Evolutionary conservation across 2,888 invertebrate genomes (phyloP).

Genomic region (Anticlea derivata): DNA sequence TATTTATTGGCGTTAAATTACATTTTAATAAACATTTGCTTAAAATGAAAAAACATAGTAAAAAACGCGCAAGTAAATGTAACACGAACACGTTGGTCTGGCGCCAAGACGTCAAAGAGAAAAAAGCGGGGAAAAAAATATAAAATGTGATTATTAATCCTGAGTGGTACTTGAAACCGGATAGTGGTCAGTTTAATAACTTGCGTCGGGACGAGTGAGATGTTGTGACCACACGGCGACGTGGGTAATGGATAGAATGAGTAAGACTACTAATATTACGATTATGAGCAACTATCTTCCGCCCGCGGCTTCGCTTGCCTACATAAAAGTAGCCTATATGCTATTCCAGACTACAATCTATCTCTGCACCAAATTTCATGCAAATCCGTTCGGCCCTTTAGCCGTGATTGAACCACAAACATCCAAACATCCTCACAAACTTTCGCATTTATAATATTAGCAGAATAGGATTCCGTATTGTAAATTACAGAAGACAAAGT

Average conservation of each 20-base stretch:
- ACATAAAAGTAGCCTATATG: too few relatives aligned
- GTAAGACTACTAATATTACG: neutral
- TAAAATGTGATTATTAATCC: constrained; percentile 72
- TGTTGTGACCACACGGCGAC: constrained; percentile 59
- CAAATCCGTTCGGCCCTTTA: too few relatives aligned
- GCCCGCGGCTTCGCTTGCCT: too few relatives aligned
- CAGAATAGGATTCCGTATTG: too few relatives aligned
- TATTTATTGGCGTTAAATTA: constrained; percentile 30
- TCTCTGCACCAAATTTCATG: too few relatives aligned
- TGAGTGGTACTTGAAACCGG: constrained; percentile 56
- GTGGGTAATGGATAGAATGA: constrained; percentile 3
- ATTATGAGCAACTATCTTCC: neutral
- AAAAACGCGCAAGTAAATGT: constrained; percentile 36
- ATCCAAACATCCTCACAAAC: too few relatives aligned
- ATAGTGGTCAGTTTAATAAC: constrained; percentile 55
- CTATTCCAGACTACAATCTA: too few relatives aligned
- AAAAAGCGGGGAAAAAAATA: constrained; percentile 52
- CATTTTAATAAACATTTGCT: constrained; percentile 48
- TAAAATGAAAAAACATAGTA: constrained; percentile 29
- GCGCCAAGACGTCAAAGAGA: constrained; percentile 62
- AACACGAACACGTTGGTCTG: constrained; percentile 41
- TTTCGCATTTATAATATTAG: too few relatives aligned
- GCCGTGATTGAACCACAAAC: too few relatives aligned
- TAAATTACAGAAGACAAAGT: too few relatives aligned
- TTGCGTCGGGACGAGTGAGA: constrained; percentile 41